phyloP scores from a whole-genome alignment of 1,140 invertebrate genomes.

The Megathymus violae region DNA sequence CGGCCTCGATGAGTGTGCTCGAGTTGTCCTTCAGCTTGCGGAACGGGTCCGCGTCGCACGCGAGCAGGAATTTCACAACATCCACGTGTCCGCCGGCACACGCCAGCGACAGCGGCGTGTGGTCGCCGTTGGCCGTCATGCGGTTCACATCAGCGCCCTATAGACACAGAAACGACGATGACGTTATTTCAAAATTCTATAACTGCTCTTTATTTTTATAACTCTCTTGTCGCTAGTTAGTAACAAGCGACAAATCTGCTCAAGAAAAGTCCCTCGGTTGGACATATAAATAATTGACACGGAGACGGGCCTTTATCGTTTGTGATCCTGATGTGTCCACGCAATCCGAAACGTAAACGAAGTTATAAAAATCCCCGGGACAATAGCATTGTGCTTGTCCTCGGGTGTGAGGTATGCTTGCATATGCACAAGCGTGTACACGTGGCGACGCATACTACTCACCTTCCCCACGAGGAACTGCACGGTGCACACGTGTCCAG shows the following conservation, averaged over 20 bases:
- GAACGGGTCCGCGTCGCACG: constrained; percentile 96
- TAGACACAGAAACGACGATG: no score
- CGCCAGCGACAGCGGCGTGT: constrained; percentile 98
- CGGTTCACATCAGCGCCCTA: constrained; percentile 95
- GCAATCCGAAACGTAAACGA: no score
- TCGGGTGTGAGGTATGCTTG: background rate
- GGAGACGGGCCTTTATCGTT: no score
- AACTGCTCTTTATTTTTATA: no score
- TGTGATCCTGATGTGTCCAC: no score
- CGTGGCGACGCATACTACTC: background rate
- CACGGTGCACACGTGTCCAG: constrained; percentile 99
- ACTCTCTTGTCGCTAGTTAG: no score
- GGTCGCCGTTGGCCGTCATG: constrained; percentile 98
- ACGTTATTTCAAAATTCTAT: no score
- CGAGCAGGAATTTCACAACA: constrained; percentile 95
- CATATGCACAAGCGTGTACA: background rate
- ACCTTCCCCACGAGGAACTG: constrained; percentile 96
- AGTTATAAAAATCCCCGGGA: no score
- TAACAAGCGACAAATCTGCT: no score
- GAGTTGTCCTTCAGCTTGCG: constrained; percentile 99
- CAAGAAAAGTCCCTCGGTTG: no score
- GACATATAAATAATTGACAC: no score
- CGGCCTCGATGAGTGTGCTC: constrained; percentile 99
- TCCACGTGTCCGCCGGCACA: constrained; percentile 97
- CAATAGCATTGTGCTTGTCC: no score